Evolutionary conservation across 2,888 invertebrate genomes (phyloP).

Genomic region (Lepas anatifera): DNA sequence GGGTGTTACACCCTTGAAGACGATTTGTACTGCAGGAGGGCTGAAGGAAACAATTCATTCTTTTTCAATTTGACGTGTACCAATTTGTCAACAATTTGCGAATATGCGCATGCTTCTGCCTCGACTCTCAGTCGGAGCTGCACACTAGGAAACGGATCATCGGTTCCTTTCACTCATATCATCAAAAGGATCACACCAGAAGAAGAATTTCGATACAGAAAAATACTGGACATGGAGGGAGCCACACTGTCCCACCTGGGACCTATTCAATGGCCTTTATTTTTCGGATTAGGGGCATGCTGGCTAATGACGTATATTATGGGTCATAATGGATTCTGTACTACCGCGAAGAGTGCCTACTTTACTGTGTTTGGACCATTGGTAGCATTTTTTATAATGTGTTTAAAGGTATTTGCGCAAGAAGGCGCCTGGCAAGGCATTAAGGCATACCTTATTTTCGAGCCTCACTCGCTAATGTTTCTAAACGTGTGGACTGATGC

Average conservation of each 20-base stretch:
- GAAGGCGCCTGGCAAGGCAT: neutral
- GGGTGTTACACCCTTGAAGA: neutral
- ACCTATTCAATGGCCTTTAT: neutral
- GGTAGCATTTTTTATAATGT: neutral
- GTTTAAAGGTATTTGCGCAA: neutral
- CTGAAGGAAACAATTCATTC: neutral
- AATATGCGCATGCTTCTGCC: no score
- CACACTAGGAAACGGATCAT: neutral
- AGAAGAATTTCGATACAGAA: neutral
- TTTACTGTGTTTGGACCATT: neutral
- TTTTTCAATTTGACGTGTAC: neutral
- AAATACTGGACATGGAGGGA: neutral
- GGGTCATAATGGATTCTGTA: neutral
- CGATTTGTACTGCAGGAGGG: neutral
- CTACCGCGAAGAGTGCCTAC: neutral
- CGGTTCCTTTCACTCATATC: neutral
- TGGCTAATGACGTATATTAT: neutral
- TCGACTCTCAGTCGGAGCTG: neutral
- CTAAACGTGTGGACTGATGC: neutral
- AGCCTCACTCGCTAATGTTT: neutral
- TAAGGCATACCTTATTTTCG: neutral
- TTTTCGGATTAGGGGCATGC: neutral
- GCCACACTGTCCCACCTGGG: neutral
- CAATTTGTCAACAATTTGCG: neutral
- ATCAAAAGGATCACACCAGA: neutral